Evolutionary conservation across 1,140 invertebrate genomes (phyloP).

Genomic region (Pseudomyrmex dendroicus): DNA sequence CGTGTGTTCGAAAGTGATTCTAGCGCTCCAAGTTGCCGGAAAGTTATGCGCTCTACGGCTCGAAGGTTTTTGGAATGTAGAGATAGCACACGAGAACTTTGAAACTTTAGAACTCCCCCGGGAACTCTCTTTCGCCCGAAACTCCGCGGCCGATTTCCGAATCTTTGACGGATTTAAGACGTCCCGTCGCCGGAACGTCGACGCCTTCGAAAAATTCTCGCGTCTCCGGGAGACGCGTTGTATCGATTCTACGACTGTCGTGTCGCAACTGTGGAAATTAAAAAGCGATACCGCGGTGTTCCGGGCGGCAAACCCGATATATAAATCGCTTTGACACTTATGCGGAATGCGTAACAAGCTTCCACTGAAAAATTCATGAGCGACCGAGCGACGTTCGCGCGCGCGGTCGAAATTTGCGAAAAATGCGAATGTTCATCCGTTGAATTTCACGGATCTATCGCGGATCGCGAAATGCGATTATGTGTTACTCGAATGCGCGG

Average conservation of each 20-base stretch:
- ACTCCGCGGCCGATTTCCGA: neutral
- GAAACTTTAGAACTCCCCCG: neutral
- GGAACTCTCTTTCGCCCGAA: neutral
- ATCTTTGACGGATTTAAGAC: neutral
- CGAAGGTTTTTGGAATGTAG: neutral
- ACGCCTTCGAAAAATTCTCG: neutral
- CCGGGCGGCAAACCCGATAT: neutral
- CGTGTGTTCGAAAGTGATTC: neutral
- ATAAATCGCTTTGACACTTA: conserved; percentile 55
- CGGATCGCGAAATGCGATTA: conserved; percentile 13
- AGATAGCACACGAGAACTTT: neutral
- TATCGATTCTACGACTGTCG: conserved; percentile 20
- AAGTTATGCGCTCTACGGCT: neutral
- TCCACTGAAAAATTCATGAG: conserved; percentile 57
- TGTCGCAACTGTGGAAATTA: conserved; percentile 24
- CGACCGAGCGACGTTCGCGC: neutral
- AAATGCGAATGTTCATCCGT: conserved; percentile 23
- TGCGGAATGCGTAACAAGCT: conserved; percentile 58
- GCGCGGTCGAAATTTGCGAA: conserved; percentile 16
- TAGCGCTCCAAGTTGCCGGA: neutral
- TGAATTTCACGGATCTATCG: conserved; percentile 15
- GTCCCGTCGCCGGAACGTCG: neutral
- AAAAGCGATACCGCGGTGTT: conserved; percentile 19
- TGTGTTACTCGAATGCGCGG: neutral
- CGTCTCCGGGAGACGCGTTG: neutral